These are phyloP conservation scores for Dryobota labecula DNA, from an alignment of 2,888 invertebrate genomes.

Conservation along the genomic window DNA sequence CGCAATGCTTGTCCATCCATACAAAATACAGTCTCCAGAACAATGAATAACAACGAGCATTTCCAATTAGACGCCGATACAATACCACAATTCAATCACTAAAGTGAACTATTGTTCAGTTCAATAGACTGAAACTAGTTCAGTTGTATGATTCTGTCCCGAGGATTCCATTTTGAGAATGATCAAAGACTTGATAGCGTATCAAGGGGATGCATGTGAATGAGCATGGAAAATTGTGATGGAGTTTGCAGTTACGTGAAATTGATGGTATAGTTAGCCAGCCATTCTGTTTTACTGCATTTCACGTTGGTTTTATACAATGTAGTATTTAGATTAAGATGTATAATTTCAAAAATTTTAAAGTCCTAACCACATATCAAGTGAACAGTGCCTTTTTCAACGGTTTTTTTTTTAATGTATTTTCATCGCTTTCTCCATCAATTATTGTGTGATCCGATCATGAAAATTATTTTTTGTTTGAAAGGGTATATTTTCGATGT, in stretches of 20 bases:
- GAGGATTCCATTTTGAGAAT: constrained; percentile 58
- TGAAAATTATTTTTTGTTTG: too few relatives aligned
- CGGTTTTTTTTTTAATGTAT: too few relatives aligned
- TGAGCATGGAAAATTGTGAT: constrained; percentile 28
- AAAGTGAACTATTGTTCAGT: constrained; percentile 49
- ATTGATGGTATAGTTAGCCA: neutral
- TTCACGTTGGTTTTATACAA: too few relatives aligned
- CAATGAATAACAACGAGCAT: constrained; percentile 57
- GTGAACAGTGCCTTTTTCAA: too few relatives aligned
- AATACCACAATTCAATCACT: constrained; percentile 63
- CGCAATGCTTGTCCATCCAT: neutral
- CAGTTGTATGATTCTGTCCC: constrained; percentile 32
- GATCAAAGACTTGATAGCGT: constrained; percentile 70
- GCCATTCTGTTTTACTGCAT: neutral
- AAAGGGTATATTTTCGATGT: too few relatives aligned
- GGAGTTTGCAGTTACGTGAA: constrained; percentile 1
- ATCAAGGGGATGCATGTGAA: constrained; percentile 20
- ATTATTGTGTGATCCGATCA: too few relatives aligned
- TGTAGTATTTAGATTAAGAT: too few relatives aligned
- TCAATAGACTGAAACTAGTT: constrained; percentile 49
- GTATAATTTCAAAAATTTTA: too few relatives aligned
- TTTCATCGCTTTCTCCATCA: too few relatives aligned
- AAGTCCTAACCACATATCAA: too few relatives aligned
- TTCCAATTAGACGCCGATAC: constrained; percentile 66
- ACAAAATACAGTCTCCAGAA: constrained; percentile 16